These are phyloP conservation scores for Folsomia candida DNA, from an alignment of 2,888 invertebrate species.

Conservation along the genomic window DNA sequence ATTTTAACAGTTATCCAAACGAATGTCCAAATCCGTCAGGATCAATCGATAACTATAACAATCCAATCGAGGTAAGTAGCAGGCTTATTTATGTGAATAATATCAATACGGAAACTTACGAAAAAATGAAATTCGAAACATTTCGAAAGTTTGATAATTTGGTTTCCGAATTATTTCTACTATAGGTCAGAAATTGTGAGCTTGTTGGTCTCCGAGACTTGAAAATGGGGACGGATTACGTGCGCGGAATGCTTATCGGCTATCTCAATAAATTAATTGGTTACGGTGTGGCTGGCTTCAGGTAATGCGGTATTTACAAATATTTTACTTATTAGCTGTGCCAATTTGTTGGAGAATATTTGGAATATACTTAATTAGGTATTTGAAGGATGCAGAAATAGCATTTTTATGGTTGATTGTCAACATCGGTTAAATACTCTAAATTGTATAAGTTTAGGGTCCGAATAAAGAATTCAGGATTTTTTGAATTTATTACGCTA, in stretches of 20 bases:
- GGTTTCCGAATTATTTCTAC: too few species aligned
- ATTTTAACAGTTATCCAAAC: constrained; percentile 52
- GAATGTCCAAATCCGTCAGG: constrained; percentile 43
- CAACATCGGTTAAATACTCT: too few species aligned
- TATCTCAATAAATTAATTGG: constrained; percentile 67
- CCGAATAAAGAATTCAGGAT: too few species aligned
- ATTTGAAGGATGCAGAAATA: too few species aligned
- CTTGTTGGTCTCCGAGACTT: constrained; percentile 72
- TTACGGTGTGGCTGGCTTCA: constrained; percentile 73
- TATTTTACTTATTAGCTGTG: neutral
- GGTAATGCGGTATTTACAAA: too few species aligned
- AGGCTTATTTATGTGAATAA: neutral
- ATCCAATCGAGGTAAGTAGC: constrained; percentile 50
- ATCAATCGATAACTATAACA: constrained; percentile 53
- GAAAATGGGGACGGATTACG: constrained; percentile 66
- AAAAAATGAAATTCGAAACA: too few species aligned
- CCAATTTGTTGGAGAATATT: neutral
- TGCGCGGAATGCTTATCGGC: constrained; percentile 64
- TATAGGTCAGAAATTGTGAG: constrained; percentile 67
- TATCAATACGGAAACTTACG: too few species aligned
- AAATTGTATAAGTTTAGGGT: too few species aligned
- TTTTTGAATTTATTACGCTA: too few species aligned
- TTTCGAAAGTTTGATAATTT: too few species aligned
- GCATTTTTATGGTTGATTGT: too few species aligned
- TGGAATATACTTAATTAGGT: too few species aligned